phyloP scores from a whole-genome alignment of 2,113 vertebrate species.

The Tautogolabrus adspersus region DNA sequence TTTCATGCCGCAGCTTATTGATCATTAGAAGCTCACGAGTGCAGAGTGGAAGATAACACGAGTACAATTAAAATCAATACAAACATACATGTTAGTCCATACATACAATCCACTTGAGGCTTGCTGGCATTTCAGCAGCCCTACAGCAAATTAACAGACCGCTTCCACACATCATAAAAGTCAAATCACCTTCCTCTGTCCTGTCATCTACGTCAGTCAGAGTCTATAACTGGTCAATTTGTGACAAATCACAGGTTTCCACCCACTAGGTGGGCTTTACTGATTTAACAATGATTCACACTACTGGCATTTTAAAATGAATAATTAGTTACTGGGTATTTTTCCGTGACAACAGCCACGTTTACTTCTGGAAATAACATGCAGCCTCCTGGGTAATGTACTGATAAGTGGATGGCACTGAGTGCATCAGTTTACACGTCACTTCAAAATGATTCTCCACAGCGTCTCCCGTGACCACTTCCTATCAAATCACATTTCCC shows the following conservation, averaged over 20 bases:
- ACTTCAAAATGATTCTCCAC: background rate
- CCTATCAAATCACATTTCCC: no score
- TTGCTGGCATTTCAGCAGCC: background rate
- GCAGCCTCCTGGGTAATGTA: background rate
- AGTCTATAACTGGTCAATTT: background rate
- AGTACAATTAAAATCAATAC: background rate
- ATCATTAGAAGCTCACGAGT: background rate
- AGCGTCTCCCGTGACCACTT: no score
- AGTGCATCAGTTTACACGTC: background rate
- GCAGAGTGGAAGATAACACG: background rate
- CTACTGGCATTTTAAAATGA: background rate
- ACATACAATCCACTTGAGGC: background rate
- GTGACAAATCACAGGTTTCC: background rate
- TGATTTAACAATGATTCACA: no score
- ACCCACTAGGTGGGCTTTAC: no score
- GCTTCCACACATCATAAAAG: background rate
- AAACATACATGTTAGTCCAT: background rate
- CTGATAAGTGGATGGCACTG: background rate
- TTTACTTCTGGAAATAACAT: background rate
- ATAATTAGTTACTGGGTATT: background rate
- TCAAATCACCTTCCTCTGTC: background rate
- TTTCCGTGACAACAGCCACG: no score
- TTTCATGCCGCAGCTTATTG: no score
- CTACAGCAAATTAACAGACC: background rate
- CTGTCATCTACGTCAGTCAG: no score